Evolutionary conservation across 2,113 vertebrate species (phyloP).

Genomic region (Catharus minimus): DNA sequence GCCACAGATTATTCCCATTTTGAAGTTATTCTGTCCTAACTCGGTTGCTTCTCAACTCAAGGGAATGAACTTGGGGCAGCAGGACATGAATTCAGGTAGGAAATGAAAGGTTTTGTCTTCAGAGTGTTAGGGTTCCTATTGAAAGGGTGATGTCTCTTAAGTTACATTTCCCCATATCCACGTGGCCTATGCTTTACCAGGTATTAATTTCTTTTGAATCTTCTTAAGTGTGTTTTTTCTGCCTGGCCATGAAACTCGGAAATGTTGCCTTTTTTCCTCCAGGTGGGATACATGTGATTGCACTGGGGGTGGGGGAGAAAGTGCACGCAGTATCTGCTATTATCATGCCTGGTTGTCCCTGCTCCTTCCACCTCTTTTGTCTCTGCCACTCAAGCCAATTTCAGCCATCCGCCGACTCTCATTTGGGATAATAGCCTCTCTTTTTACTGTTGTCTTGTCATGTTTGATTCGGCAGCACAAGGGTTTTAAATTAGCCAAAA

Average conservation of each 20-base stretch:
- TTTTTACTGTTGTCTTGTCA: conserved; percentile 74
- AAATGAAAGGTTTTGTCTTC: background rate
- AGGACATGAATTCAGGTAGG: background rate
- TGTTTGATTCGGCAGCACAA: conserved; percentile 74
- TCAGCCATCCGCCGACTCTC: conserved; percentile 67
- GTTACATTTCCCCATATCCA: background rate
- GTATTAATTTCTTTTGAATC: background rate
- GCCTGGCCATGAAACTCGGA: background rate
- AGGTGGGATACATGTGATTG: background rate
- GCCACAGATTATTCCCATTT: background rate
- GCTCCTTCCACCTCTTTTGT: conserved; percentile 55
- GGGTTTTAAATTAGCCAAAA: conserved; percentile 80
- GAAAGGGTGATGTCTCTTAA: background rate
- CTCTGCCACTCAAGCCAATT: conserved; percentile 73
- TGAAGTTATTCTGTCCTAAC: background rate
- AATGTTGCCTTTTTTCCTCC: background rate
- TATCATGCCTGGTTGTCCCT: conserved; percentile 49
- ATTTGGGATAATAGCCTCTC: conserved; percentile 77
- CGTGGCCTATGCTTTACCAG: background rate
- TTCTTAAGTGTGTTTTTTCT: background rate
- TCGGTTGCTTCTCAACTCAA: background rate
- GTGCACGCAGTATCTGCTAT: background rate
- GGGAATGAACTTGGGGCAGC: background rate
- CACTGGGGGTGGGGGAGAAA: background rate
- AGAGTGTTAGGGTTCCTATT: background rate